Evolutionary conservation across 2,888 invertebrate species (phyloP), one percentile per base, ranked within the genome.

Genomic region (Athetis lepigone): DNA sequence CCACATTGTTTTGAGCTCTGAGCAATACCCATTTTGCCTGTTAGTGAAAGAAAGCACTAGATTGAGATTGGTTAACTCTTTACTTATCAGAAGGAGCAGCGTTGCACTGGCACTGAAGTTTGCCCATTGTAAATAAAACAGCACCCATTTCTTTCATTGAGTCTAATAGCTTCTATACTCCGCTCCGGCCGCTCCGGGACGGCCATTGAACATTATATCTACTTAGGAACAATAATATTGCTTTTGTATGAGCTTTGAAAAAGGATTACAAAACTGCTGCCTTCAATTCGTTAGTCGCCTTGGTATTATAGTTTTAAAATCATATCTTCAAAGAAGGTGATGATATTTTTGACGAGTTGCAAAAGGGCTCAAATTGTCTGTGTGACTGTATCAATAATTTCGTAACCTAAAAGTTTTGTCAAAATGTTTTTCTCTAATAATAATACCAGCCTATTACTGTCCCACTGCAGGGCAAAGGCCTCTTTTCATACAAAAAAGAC

Each of bases 131-230:
- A 49, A 66, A 65, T 47, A 68, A 43, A 36, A 36, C 46, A 49
- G 47, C 37, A 29, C 18, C 23, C 45, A 43, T 55, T 67, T 66
- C 36, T 68, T 47, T 43, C 18, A 73, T 73, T 66, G 55, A 21
- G 1, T 39, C 25, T 49, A 73, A 66, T 68, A 52, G 74, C 73
- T 73, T 67, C 54, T 66, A 39, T 49, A 54, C 67, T 66, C 42
- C 39, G 65, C 19, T 63, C 33, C 70, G 23, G 61, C 45, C 25
- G 11, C 9, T 25, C 33, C 36, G 33, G 37, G 37, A 25, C 19
- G 29, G 23, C 29, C n/a, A 64, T 64, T 45, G 29, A 25, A 71
- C 36, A 37, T 65, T 29, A 25, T 36, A 36, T 3, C 13, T 33
- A 13, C 36, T 65, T 47, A 18, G 5, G 1, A 29, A 63, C 16